Evolutionary conservation across 2,113 vertebrate species (phyloP), one percentile per base, ranked within the genome.

Genomic region (Dunckerocampus dactyliophorus): DNA sequence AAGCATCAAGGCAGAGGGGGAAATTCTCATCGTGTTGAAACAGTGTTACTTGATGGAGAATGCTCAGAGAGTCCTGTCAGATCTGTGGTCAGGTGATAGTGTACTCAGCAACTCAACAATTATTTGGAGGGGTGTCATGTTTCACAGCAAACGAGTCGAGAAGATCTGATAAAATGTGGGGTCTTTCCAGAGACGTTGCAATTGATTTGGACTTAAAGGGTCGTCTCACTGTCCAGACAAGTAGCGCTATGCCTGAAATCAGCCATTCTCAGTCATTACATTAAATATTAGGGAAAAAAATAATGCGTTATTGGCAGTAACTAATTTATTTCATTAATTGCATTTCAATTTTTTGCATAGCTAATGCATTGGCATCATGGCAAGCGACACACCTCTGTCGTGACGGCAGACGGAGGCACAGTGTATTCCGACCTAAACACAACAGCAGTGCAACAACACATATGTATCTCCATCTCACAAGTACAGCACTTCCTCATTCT

Each of bases 21-120:
- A 77, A 81, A 79, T 37, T 64, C 57, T 81, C n/a, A 56, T 73
- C 39, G 21, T 76, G 66, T 47, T 72, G 56, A 67, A 61, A 69
- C 58, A 60, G 20, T 64, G 62, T 67, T 59, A 69, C 39, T 62
- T 50, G 59, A 59, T 16, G 47, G 52, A 62, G 49, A 62, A 58
- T 19, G 46, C 58, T 12, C 2, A 47, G 50, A 55, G 59, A 72
- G 53, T 56, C 55, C 47, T 77, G 47, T 55, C 52, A 55, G 28
- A 37, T 55, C 31, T 19, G 52, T 11, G n/a, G 52, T 55, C 53
- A 19, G 42, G 56, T 59, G 55, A 16, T 43, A 9, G 12, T 8
- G 39, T 43, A 24, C 21, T 17, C 42, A 24, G 39, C 8, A 16
- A 45, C 14, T 16, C 19, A 5, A 28, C 24, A 28, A 58, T 22